These are phyloP conservation scores for Heliocidaris erythrogramma DNA, from an alignment of 35 echinoderm and acorn worm genomes.

Conservation along the genomic window DNA sequence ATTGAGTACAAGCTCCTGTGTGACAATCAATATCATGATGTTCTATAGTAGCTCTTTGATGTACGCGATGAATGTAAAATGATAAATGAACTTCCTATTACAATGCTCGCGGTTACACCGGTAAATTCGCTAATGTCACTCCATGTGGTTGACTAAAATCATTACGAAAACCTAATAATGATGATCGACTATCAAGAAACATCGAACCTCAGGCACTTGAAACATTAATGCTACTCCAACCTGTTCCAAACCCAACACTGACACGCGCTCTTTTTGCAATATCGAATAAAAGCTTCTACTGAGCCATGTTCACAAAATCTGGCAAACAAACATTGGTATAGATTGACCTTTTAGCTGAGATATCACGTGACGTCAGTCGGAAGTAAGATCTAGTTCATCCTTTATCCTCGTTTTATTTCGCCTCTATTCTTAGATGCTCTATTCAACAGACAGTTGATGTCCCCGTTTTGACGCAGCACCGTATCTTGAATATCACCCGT, in stretches of 20 bases:
- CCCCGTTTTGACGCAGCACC: neutral
- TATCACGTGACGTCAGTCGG: slow-evolving; percentile 31
- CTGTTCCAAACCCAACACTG: neutral
- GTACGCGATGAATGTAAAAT: neutral
- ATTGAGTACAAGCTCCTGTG: neutral
- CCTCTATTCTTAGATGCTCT: neutral
- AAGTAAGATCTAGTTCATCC: slow-evolving; percentile 36
- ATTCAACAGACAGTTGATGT: slow-evolving; percentile 17
- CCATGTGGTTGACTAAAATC: neutral
- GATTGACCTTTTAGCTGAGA: neutral
- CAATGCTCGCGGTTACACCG: neutral
- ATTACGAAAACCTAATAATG: neutral
- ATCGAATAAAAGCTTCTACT: neutral
- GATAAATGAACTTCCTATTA: neutral
- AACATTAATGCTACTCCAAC: neutral
- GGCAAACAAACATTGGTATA: slow-evolving; percentile 43
- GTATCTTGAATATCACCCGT: neutral
- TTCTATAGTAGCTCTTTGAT: neutral
- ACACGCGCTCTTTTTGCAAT: neutral
- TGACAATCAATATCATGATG: neutral
- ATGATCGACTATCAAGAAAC: neutral
- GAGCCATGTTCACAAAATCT: neutral
- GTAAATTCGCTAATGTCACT: neutral
- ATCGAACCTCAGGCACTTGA: neutral
- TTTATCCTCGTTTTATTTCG: slow-evolving; percentile 18